A percentile compares a stretch with the other conserved stretches of the same genome.
Evolutionary conservation across 2,113 vertebrate genomes (phyloP).

Genomic region (Glaucidium brasilianum): DNA sequence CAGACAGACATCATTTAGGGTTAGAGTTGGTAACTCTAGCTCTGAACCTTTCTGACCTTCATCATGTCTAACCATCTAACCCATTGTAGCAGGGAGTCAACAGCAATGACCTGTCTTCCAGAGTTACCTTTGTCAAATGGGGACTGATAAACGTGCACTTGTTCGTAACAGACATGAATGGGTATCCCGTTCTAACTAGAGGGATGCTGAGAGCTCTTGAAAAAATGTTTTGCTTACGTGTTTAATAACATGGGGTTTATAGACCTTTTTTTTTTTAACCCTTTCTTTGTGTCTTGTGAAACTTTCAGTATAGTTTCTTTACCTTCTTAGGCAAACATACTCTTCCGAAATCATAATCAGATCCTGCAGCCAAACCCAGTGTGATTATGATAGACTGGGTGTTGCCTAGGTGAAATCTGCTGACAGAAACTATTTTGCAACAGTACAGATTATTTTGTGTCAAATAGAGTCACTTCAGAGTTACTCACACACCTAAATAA

Average conservation of each 20-base stretch:
- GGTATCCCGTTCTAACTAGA: not conserved
- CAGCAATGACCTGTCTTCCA: not conserved
- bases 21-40: not conserved
- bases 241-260: not conserved
- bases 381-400: not conserved
- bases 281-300: not conserved
- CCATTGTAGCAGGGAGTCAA: not conserved
- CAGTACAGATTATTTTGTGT: not conserved
- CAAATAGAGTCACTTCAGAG: not conserved
- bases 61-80: not conserved
- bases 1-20: not conserved
- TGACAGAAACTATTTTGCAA: slow-evolving; percentile 37
- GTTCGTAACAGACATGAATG: not conserved
- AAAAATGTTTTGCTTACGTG: not conserved
- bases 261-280: not conserved
- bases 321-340: not conserved
- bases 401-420: not conserved
- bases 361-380: not conserved
- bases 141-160: not conserved
- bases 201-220: not conserved
- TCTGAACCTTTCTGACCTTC: not conserved
- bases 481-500: not conserved
- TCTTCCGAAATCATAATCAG: not conserved
- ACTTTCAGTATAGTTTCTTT: not conserved
- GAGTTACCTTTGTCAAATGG: not conserved